A percentile compares a stretch with the other conserved stretches of the same genome.
Evolutionary conservation across 2,113 vertebrate genomes (phyloP).

Genomic region (Manacus vitellinus): DNA sequence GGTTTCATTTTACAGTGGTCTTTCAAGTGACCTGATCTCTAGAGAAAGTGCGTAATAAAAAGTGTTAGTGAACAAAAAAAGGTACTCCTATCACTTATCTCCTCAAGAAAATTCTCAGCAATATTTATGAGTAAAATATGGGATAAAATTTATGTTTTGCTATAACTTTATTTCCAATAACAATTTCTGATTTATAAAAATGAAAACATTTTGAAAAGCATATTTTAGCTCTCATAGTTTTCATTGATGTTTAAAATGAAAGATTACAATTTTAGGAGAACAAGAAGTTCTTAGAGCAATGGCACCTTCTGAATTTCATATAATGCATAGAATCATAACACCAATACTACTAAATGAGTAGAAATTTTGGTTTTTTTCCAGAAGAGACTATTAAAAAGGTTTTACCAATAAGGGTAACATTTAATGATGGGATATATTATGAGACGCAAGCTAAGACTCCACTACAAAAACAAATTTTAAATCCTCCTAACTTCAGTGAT

Average conservation of each 20-base stretch:
- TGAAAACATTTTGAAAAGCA: neutral
- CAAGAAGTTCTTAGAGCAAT: neutral
- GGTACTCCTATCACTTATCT: neutral
- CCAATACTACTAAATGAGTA: rapidly evolving
- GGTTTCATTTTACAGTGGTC: neutral
- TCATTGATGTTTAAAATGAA: neutral
- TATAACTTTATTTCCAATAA: neutral
- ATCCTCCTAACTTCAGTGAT: neutral
- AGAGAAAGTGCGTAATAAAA: neutral
- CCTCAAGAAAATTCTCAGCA: neutral
- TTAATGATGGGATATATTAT: neutral
- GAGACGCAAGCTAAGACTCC: neutral
- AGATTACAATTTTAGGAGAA: neutral
- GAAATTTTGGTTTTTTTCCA: neutral
- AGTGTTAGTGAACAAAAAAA: neutral
- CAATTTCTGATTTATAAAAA: neutral
- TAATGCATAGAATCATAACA: neutral
- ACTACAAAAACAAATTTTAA: neutral
- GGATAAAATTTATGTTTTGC: neutral
- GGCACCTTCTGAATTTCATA: neutral
- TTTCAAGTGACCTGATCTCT: neutral
- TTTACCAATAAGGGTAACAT: neutral
- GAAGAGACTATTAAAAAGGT: neutral
- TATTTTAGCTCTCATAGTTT: neutral
- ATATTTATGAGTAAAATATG: neutral